A percentile compares a stretch with the other conserved stretches of the same genome.
Evolutionary conservation across 2,888 invertebrate genomes (phyloP).

Genomic region (Gasteruption jaculator): DNA sequence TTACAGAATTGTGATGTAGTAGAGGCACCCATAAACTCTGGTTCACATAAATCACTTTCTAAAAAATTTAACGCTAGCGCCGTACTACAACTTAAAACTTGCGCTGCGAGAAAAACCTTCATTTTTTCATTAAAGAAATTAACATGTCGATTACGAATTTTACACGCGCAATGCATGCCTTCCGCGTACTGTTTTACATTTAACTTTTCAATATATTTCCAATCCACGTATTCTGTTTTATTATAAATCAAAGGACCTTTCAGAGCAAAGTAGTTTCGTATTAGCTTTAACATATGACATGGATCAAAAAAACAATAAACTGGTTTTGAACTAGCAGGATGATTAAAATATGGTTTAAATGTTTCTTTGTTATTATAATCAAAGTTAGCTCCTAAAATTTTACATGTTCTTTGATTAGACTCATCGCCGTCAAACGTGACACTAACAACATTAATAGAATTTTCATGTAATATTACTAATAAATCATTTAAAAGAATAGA

Average conservation of each 20-base stretch:
- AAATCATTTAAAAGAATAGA: slow-evolving; percentile 13
- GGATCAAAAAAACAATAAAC: slow-evolving; percentile 10
- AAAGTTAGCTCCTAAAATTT: slow-evolving; percentile 13
- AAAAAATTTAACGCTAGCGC: slow-evolving; percentile 22
- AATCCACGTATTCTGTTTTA: slow-evolving; percentile 21
- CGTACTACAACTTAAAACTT: slow-evolving; percentile 27
- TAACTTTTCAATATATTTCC: slow-evolving; percentile 24
- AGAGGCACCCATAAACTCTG: slow-evolving; percentile 8
- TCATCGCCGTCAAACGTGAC: slow-evolving; percentile 18
- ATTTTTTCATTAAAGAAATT: slow-evolving; percentile 26
- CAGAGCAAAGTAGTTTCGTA: slow-evolving; percentile 16
- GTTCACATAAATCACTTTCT: slow-evolving; percentile 15
- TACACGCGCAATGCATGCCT: slow-evolving; percentile 26
- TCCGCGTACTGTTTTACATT: slow-evolving; percentile 26
- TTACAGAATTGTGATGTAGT: slow-evolving; percentile 23
- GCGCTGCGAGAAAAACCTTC: slow-evolving; percentile 27
- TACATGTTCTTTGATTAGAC: slow-evolving; percentile 10
- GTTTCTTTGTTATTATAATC: not conserved
- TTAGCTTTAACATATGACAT: slow-evolving; percentile 11
- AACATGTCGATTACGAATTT: slow-evolving; percentile 25
- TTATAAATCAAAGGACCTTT: slow-evolving; percentile 20
- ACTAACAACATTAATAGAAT: slow-evolving; percentile 13
- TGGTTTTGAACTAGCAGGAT: not conserved
- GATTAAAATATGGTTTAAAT: slow-evolving; percentile 14
- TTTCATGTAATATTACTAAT: slow-evolving; percentile 7